Evolutionary conservation across 2,888 invertebrate species (phyloP), one percentile per base, ranked within the genome.

Genomic region (Pecten maximus): DNA sequence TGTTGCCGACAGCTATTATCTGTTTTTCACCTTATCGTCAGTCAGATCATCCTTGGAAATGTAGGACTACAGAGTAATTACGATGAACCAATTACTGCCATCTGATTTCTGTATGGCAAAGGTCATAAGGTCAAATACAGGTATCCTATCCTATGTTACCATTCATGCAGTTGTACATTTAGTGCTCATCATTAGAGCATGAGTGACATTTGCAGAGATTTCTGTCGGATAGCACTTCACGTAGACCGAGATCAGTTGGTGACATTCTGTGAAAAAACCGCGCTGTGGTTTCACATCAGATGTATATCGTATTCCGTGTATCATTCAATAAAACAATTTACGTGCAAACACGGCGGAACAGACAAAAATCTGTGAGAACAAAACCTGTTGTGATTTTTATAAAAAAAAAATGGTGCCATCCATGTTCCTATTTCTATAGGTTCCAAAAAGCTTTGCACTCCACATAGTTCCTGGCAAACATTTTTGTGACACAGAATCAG

Each of bases 221-320:
- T 74, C 74, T 74, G 74, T 28, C 74, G 16, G 74, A 74, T 74
- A 74, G 6, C 74, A 35, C 28, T 74, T 12, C 4, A 3, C 2
- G 16, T 35, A 35, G 28, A 74, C 28, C 19, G 35, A 74, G n/a
- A 54, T 54, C 2, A 2, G 19, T 6, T 6, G 19, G 35, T 74
- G 74, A 74, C 74, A 74, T 35, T 74, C 74, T 74, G 54, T 74
- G 74, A 74, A 74, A 54, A 54, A 54, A 54, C 54, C 54, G 0
- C 19, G n/a, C n/a, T 8, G n/a, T 54, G 19, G 54, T 54, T 54
- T 54, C 54, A 54, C 54, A 54, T 54, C 19, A 54, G 4, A 28
- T 28, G 6, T 35, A 74, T 74, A 28, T 35, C 28, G 10, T 74
- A 35, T 35, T 0, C 4, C 6, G 35, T 35, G 35, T 74, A 54